Evolutionary conservation across 2,888 invertebrate species (phyloP).

Genomic region (Phytoseiulus persimilis): DNA sequence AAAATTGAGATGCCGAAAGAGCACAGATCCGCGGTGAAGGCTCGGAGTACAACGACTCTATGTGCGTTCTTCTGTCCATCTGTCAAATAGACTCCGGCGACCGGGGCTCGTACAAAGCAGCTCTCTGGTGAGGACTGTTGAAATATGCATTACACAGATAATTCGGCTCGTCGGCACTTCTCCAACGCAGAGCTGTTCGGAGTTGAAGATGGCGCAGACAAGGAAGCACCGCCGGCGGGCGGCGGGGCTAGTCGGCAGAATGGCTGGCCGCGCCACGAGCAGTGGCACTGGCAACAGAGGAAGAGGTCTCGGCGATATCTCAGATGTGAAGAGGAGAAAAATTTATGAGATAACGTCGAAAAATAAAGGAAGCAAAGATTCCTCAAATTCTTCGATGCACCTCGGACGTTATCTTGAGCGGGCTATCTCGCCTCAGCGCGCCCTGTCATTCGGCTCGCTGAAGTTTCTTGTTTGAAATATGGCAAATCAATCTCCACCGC

Average conservation of each 20-base stretch:
- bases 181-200: background rate
- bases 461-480: background rate
- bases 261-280: too few species aligned
- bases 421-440: background rate
- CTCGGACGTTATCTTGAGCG: background rate
- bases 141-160: background rate
- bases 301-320: background rate
- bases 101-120: background rate
- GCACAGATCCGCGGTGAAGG: background rate
- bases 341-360: background rate
- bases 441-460: background rate
- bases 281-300: too few species aligned
- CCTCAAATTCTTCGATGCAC: background rate
- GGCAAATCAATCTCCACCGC: background rate
- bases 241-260: too few species aligned
- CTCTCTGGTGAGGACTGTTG: background rate
- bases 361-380: background rate
- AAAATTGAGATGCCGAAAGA: background rate
- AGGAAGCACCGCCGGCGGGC: background rate
- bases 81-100: background rate
- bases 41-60: background rate
- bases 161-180: background rate
- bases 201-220: background rate
- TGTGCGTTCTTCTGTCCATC: background rate
- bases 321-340: background rate